Evolutionary conservation across 2,888 invertebrate genomes (phyloP).

Genomic region (Prenolepis imparis): DNA sequence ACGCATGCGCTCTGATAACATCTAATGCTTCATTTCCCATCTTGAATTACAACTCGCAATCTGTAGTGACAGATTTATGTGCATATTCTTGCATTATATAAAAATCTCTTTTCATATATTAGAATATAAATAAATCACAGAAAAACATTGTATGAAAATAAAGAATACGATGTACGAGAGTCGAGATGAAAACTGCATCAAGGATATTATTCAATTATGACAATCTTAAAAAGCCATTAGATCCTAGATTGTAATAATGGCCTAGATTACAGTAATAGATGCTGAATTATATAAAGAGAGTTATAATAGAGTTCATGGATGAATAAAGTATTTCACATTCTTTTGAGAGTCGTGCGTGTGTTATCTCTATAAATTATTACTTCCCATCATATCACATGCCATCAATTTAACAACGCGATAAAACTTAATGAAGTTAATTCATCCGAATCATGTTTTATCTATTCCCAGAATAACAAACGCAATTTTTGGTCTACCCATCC

Average conservation of each 20-base stretch:
- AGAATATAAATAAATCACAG: slow-evolving; percentile 1
- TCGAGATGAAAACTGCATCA: slow-evolving; percentile 19
- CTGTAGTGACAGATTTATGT: neutral
- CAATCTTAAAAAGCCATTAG: slow-evolving; percentile 41
- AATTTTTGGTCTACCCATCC: slow-evolving; percentile 21
- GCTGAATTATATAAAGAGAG: slow-evolving; percentile 31
- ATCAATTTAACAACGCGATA: slow-evolving; percentile 52
- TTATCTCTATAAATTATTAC: slow-evolving; percentile 47
- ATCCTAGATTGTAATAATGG: slow-evolving; percentile 47
- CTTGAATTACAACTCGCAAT: slow-evolving; percentile 22
- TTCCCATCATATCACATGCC: slow-evolving; percentile 30
- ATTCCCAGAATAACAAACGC: slow-evolving; percentile 37
- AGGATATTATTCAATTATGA: slow-evolving; percentile 38
- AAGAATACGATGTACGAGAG: neutral
- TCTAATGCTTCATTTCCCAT: slow-evolving; percentile 16
- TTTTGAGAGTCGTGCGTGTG: slow-evolving; percentile 26
- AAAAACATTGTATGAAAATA: neutral
- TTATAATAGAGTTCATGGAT: slow-evolving; percentile 28
- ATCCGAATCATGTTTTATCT: slow-evolving; percentile 30
- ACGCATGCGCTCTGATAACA: slow-evolving; percentile 8
- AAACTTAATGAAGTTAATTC: slow-evolving; percentile 41
- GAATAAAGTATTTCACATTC: slow-evolving; percentile 50
- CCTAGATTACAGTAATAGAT: slow-evolving; percentile 39
- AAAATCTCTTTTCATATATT: neutral
- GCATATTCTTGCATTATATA: neutral